Conservation (phyloP, 2,888 invertebrate species). For the Congeria kusceri region DNA sequence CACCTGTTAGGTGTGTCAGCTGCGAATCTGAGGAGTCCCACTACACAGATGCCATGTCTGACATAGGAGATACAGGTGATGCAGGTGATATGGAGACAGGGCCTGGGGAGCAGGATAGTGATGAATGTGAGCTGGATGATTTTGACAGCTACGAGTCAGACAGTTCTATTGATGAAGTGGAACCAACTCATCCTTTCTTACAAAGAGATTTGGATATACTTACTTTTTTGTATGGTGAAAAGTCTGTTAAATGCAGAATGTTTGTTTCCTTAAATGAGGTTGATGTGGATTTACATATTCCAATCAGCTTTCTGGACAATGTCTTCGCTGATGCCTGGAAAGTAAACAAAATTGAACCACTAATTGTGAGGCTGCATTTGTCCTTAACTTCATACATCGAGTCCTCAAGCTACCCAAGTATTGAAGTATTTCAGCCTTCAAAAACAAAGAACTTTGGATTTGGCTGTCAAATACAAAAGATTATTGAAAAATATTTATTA, state of each 20-base stretch:
- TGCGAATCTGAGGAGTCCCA: slow-evolving; percentile 67
- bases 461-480: slow-evolving; percentile 77
- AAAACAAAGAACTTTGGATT: slow-evolving; percentile 78
- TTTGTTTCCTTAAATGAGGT: slow-evolving; percentile 78
- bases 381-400: slow-evolving; percentile 77
- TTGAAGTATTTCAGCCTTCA: slow-evolving; percentile 79
- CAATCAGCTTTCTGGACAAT: slow-evolving; percentile 61
- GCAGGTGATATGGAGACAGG: slow-evolving; percentile 44
- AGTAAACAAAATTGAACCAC: slow-evolving; percentile 70
- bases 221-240: slow-evolving; percentile 69
- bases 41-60: slow-evolving; percentile 72
- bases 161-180: slow-evolving; percentile 13
- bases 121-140: slow-evolving; percentile 43
- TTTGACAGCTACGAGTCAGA: slow-evolving; percentile 22
- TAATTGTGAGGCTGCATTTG: slow-evolving; percentile 75
- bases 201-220: slow-evolving; percentile 73
- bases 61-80: slow-evolving; percentile 51
- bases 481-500: slow-evolving; percentile 68
- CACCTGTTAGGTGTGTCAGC: slow-evolving; percentile 53
- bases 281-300: slow-evolving; percentile 76
- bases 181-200: slow-evolving; percentile 57
- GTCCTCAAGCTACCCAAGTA: slow-evolving; percentile 71
- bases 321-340: slow-evolving; percentile 79
- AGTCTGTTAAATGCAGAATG: slow-evolving; percentile 64
- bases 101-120: slow-evolving; percentile 55